Conservation (phyloP, 2,797 vertebrate genomes). For the Pelodytes ibericus region DNA sequence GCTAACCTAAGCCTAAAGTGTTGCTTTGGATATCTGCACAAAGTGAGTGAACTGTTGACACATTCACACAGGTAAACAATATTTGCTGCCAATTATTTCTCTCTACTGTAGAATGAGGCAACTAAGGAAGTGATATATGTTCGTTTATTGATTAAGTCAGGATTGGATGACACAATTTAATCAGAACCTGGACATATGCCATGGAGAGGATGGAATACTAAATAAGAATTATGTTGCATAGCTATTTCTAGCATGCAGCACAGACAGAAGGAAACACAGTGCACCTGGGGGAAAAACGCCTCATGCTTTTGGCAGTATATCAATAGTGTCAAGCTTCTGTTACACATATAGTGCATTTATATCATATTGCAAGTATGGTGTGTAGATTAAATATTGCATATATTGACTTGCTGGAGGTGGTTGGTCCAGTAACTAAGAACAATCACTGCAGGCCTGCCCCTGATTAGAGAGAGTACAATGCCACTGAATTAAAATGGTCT, state of each 20-base stretch:
- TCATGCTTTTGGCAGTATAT: background rate
- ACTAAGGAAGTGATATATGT: constrained; percentile 42
- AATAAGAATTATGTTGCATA: constrained; percentile 35
- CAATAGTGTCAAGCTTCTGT: background rate
- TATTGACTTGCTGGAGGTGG: constrained; percentile 15
- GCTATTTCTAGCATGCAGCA: background rate
- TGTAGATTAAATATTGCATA: background rate
- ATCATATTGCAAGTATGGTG: background rate
- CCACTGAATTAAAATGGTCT: background rate
- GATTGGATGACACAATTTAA: constrained; percentile 47
- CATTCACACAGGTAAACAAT: constrained; percentile 19
- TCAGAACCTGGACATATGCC: constrained; percentile 42
- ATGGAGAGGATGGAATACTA: constrained; percentile 21
- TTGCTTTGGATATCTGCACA: background rate
- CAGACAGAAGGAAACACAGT: constrained; percentile 15
- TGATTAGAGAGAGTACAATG: background rate
- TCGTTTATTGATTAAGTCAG: constrained; percentile 41
- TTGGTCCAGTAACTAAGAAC: background rate
- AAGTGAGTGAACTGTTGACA: constrained; percentile 11
- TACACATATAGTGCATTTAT: constrained; percentile 7
- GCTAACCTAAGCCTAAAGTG: background rate
- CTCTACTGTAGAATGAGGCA: constrained; percentile 1
- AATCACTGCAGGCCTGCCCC: constrained; percentile 8
- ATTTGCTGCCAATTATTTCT: constrained; percentile 6
- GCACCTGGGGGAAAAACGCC: background rate